Evolutionary conservation across 2,888 invertebrate genomes (phyloP).

Genomic region (Disparrhopalites patrizii): DNA sequence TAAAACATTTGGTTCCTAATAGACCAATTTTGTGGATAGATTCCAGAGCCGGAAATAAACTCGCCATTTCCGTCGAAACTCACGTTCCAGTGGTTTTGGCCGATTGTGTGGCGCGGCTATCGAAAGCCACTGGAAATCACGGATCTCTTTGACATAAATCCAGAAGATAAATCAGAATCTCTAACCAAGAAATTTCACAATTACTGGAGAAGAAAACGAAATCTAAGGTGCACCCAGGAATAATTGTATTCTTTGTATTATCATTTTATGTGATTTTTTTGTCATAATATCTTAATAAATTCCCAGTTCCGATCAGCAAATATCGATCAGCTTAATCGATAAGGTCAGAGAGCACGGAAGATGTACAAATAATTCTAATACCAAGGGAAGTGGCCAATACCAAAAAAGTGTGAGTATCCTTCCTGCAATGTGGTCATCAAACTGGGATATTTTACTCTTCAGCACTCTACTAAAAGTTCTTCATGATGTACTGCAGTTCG

Average conservation of each 20-base stretch:
- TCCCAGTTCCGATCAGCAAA: too few species aligned
- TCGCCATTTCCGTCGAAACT: not conserved
- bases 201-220: constrained; percentile 52
- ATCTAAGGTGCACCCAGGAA: too few species aligned
- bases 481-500: constrained; percentile 82
- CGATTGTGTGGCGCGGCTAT: constrained; percentile 55
- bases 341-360: too few species aligned
- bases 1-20: too few species aligned
- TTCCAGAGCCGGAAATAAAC: not conserved
- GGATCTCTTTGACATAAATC: constrained; percentile 58
- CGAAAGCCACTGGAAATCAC: constrained; percentile 54
- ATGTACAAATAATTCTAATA: too few species aligned
- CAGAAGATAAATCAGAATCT: constrained; percentile 51
- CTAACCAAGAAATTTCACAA: constrained; percentile 52
- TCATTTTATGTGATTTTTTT: too few species aligned
- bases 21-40: not conserved
- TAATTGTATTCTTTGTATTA: too few species aligned
- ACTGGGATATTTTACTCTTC: constrained; percentile 78
- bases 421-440: constrained; percentile 73
- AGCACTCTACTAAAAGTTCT: constrained; percentile 78
- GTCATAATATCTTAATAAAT: too few species aligned
- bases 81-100: constrained; percentile 58
- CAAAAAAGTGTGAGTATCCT: constrained; percentile 79
- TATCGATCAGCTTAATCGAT: too few species aligned
- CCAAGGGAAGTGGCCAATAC: too few species aligned